Evolutionary conservation across 2,888 invertebrate species (phyloP).

Genomic region (Thecocarcelia acutangulata): DNA sequence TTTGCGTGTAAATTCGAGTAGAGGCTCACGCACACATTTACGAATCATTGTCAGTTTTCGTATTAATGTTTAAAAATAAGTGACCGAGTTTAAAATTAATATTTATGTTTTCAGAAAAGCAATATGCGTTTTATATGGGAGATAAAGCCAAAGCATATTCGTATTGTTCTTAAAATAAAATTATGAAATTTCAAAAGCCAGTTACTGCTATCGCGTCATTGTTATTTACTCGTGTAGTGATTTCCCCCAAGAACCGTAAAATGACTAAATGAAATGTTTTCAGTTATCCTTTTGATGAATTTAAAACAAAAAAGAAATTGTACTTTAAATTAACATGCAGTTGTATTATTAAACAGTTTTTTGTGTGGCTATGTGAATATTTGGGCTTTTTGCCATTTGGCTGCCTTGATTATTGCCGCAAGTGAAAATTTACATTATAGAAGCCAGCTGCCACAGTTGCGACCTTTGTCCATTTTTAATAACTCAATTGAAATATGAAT

Average conservation of each 20-base stretch:
- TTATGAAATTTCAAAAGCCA: no score
- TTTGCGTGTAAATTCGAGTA: no score
- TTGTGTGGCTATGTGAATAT: conserved; percentile 25
- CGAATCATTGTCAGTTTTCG: no score
- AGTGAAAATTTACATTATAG: conserved; percentile 65
- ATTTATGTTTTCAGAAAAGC: no score
- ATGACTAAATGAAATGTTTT: conserved; percentile 31
- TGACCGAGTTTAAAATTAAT: no score
- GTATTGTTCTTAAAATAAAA: no score
- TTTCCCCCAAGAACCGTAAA: conserved; percentile 61
- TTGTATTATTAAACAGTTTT: conserved; percentile 44
- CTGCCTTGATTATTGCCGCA: conserved; percentile 60
- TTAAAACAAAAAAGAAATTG: conserved; percentile 33
- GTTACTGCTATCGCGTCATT: no score
- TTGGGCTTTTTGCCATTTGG: conserved; percentile 68
- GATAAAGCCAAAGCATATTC: no score
- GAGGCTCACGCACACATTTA: no score
- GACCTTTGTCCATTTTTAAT: conserved; percentile 61
- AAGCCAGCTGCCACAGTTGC: conserved; percentile 44
- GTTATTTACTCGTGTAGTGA: conserved; percentile 39
- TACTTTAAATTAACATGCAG: conserved; percentile 59
- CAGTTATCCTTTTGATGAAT: conserved; percentile 35
- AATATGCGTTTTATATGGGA: no score
- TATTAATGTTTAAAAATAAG: no score
- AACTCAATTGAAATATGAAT: conserved; percentile 44